These are phyloP conservation scores for Aethes cnicana DNA, from an alignment of 2,888 invertebrate species.

Conservation along the genomic window DNA sequence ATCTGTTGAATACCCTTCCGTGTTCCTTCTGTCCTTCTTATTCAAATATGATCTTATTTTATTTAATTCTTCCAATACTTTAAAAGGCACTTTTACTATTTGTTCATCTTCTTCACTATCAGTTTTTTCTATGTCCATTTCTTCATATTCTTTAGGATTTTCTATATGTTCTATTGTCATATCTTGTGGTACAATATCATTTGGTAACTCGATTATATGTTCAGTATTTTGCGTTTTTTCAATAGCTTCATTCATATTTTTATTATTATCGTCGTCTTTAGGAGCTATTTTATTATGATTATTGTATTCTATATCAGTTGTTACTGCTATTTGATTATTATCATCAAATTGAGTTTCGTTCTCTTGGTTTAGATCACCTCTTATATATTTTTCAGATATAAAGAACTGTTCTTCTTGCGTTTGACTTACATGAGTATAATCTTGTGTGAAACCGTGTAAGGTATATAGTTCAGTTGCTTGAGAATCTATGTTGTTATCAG, in stretches of 20 bases:
- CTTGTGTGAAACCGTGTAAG: constrained; percentile 41
- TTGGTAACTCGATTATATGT: not conserved
- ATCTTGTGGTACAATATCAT: too few species aligned
- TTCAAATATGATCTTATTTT: constrained; percentile 21
- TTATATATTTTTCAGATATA: constrained; percentile 43
- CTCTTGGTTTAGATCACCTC: not conserved
- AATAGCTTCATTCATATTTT: not conserved
- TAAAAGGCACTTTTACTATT: constrained; percentile 55
- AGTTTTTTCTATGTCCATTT: constrained; percentile 34
- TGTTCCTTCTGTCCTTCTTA: constrained; percentile 28
- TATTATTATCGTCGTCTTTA: not conserved
- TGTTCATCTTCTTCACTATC: constrained; percentile 34
- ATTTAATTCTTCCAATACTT: constrained; percentile 58
- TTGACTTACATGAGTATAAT: constrained; percentile 49
- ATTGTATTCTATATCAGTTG: not conserved
- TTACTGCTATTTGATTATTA: not conserved
- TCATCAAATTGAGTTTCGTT: not conserved
- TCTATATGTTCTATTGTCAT: constrained; percentile 20
- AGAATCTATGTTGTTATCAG: constrained; percentile 38
- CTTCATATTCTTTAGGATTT: constrained; percentile 24
- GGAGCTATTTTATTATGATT: not conserved
- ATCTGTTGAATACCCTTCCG: constrained; percentile 47
- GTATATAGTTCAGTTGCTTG: constrained; percentile 43
- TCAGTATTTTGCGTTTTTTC: not conserved
- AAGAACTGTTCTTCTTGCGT: constrained; percentile 45